These are phyloP conservation scores for Carollia perspicillata DNA, from an alignment of 2,113 vertebrate species.

Conservation along the genomic window DNA sequence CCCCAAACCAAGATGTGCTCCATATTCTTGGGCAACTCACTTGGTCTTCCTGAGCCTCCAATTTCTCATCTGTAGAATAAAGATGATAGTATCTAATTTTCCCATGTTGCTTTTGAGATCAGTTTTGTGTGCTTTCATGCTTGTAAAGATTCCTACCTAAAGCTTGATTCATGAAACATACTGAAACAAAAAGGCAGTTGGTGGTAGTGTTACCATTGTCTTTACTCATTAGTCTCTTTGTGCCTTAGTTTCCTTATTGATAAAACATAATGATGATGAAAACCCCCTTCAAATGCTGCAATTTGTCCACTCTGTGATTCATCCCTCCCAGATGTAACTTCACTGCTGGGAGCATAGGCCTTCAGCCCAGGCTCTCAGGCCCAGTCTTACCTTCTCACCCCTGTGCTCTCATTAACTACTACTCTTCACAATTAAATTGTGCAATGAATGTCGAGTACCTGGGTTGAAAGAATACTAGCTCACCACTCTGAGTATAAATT, in stretches of 20 bases:
- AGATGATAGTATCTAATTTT: neutral
- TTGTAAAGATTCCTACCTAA: neutral
- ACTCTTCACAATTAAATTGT: constrained; percentile 53
- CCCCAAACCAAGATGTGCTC: neutral
- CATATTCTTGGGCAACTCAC: neutral
- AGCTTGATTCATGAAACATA: neutral
- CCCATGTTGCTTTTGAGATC: neutral
- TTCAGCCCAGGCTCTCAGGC: constrained; percentile 36
- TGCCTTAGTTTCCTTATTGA: constrained; percentile 8
- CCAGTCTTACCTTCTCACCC: constrained; percentile 31
- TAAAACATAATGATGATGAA: neutral
- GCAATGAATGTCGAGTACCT: constrained; percentile 67
- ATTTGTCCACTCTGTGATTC: constrained; percentile 3
- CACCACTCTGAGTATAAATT: constrained; percentile 63
- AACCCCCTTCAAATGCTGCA: neutral
- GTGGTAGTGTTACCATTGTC: neutral
- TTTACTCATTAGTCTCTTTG: neutral
- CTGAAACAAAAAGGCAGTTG: neutral
- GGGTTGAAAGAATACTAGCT: constrained; percentile 39
- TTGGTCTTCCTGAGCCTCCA: neutral
- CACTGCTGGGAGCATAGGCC: constrained; percentile 43
- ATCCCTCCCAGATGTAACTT: constrained; percentile 7
- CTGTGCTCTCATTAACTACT: constrained; percentile 56
- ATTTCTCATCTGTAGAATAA: neutral
- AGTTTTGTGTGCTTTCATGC: neutral